Evolutionary conservation across 2,888 invertebrate genomes (phyloP).

Genomic region (Epistrophe grossulariae): DNA sequence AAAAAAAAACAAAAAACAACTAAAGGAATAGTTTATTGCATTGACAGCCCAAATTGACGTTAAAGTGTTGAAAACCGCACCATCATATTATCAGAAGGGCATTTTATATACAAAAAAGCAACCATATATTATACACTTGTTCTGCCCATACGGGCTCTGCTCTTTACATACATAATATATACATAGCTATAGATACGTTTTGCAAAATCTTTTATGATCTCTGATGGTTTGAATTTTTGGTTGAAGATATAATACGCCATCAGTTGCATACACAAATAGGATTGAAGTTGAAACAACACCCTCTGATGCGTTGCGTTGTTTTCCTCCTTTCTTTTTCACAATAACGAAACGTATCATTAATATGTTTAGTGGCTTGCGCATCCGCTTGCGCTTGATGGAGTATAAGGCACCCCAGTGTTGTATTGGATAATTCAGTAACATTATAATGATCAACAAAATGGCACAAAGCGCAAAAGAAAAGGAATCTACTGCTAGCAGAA

Average conservation of each 20-base stretch:
- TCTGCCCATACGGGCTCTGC: constrained; percentile 15
- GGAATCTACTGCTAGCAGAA: neutral
- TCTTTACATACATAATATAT: too few species aligned
- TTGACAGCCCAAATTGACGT: constrained; percentile 69
- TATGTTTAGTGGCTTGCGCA: constrained; percentile 74
- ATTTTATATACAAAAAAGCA: neutral
- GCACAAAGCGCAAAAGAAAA: constrained; percentile 39
- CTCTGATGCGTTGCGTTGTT: neutral
- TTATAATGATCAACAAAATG: constrained; percentile 63
- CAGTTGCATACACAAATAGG: constrained; percentile 70
- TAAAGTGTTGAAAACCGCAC: constrained; percentile 74
- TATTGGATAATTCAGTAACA: constrained; percentile 22
- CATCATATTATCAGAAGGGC: constrained; percentile 40
- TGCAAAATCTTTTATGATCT: constrained; percentile 74
- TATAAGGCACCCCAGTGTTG: constrained; percentile 31
- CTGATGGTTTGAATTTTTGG: constrained; percentile 48
- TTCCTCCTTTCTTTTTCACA: constrained; percentile 6
- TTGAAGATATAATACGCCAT: constrained; percentile 50
- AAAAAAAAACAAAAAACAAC: constrained; percentile 9
- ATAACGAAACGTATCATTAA: constrained; percentile 68
- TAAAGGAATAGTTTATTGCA: constrained; percentile 68
- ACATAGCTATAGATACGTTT: neutral
- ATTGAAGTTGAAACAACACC: constrained; percentile 27
- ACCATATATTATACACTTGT: constrained; percentile 46
- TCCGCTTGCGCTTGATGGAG: constrained; percentile 61